Evolutionary conservation across 2,113 vertebrate genomes (phyloP).

Genomic region (Mohoua ochrocephala): DNA sequence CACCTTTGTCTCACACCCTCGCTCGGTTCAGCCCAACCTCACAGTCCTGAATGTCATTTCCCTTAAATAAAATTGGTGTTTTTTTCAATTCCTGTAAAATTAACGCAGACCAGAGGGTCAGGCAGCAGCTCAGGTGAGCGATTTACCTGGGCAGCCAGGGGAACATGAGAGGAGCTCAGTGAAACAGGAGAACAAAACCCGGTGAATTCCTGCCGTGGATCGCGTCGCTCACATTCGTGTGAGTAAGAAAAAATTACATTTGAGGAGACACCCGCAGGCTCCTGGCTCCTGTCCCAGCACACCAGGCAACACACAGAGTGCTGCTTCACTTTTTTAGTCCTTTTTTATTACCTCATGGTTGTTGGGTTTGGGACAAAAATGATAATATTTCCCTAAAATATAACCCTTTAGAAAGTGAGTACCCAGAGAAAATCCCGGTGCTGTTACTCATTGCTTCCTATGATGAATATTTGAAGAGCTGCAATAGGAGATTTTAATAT

Average conservation of each 20-base stretch:
- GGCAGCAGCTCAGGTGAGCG: neutral
- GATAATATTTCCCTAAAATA: neutral
- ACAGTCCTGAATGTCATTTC: neutral
- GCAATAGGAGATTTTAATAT: neutral
- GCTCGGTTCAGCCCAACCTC: fast-evolving
- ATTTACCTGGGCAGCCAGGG: neutral
- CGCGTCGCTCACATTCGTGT: neutral
- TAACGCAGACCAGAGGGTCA: neutral
- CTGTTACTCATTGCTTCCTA: neutral
- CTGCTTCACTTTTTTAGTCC: neutral
- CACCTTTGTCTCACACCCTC: neutral
- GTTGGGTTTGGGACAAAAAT: neutral
- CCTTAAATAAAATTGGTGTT: fast-evolving
- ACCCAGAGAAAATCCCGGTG: neutral
- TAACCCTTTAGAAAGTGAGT: neutral
- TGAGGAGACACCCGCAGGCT: neutral
- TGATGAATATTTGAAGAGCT: neutral
- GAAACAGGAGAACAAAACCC: neutral
- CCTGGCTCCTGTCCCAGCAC: slow-evolving; percentile 22
- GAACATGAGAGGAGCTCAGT: neutral
- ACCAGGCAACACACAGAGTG: neutral
- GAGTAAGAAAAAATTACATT: neutral
- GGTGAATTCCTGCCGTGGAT: neutral
- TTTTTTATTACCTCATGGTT: neutral
- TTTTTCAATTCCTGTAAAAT: neutral